Conservation (phyloP, 2,113 vertebrate species). For the Peromyscus californicus region DNA sequence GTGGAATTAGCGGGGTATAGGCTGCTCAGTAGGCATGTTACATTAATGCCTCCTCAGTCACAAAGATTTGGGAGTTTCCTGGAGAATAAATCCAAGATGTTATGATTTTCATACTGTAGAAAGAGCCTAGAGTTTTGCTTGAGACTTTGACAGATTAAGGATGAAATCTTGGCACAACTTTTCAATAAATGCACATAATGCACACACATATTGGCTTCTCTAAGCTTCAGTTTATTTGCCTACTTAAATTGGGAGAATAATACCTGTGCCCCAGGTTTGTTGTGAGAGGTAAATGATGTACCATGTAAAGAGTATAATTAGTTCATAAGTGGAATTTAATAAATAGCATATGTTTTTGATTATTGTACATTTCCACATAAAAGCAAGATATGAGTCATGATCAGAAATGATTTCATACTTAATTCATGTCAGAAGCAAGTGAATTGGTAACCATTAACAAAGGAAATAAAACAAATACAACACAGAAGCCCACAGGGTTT, state of each 20-base stretch:
- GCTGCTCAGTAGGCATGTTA: neutral
- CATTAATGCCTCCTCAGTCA: neutral
- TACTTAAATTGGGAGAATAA: neutral
- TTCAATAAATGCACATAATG: constrained; percentile 24
- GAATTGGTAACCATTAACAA: constrained; percentile 58
- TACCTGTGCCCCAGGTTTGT: constrained; percentile 10
- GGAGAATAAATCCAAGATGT: neutral
- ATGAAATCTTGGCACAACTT: neutral
- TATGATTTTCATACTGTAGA: constrained; percentile 9
- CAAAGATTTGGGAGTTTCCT: constrained; percentile 2
- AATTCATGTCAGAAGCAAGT: constrained; percentile 12
- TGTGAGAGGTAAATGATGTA: constrained; percentile 11
- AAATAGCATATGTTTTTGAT: constrained; percentile 34
- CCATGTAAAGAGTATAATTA: constrained; percentile 4
- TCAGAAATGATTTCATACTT: neutral
- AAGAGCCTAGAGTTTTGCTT: constrained; percentile 15
- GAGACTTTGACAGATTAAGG: neutral
- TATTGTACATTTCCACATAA: constrained; percentile 43
- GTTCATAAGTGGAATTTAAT: constrained; percentile 64
- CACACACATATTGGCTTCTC: neutral
- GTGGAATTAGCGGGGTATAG: neutral
- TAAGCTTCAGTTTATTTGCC: constrained; percentile 26
- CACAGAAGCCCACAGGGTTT: neutral
- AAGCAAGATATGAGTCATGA: constrained; percentile 14
- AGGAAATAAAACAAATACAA: constrained; percentile 42